These are phyloP conservation scores for Zaprionus obscuricornis DNA, from an alignment of 2,888 invertebrate species.

Conservation along the genomic window DNA sequence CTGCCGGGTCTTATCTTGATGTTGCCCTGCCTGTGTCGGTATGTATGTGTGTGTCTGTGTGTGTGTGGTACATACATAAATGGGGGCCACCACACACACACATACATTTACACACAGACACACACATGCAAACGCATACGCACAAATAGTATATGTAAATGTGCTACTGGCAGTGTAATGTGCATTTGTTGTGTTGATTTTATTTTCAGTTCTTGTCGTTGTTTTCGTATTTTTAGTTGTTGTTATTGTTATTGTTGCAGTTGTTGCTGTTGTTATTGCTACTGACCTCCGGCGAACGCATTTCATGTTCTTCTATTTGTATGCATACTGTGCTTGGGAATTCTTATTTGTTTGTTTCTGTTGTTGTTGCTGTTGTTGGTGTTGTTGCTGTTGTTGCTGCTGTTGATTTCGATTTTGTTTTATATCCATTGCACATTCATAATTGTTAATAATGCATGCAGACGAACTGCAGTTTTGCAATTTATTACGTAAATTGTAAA, in stretches of 20 bases:
- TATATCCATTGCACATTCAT: slow-evolving; percentile 47
- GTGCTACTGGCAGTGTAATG: slow-evolving; percentile 43
- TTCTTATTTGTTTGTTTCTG: slow-evolving; percentile 41
- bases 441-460: slow-evolving; percentile 60
- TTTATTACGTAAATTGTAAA: slow-evolving; percentile 17
- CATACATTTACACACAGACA: background rate
- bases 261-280: slow-evolving; percentile 27
- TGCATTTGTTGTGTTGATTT: slow-evolving; percentile 48
- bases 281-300: slow-evolving; percentile 57
- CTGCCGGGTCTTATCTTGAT: slow-evolving; percentile 31
- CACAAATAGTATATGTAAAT: slow-evolving; percentile 30
- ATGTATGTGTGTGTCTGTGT: too few relatives aligned
- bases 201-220: slow-evolving; percentile 51
- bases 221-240: background rate
- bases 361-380: too few relatives aligned
- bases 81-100: slow-evolving; percentile 1
- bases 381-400: too few relatives aligned
- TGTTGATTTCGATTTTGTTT: too few relatives aligned
- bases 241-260: slow-evolving; percentile 2
- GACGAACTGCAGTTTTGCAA: slow-evolving; percentile 29
- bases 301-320: slow-evolving; percentile 47
- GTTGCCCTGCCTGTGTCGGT: background rate
- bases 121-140: slow-evolving; percentile 4
- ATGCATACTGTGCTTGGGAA: slow-evolving; percentile 30
- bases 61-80: too few relatives aligned